A percentile compares a stretch with the other conserved stretches of the same genome.
Conservation (phyloP, 2,888 invertebrate species). For the Lasioglossum lativentre region DNA sequence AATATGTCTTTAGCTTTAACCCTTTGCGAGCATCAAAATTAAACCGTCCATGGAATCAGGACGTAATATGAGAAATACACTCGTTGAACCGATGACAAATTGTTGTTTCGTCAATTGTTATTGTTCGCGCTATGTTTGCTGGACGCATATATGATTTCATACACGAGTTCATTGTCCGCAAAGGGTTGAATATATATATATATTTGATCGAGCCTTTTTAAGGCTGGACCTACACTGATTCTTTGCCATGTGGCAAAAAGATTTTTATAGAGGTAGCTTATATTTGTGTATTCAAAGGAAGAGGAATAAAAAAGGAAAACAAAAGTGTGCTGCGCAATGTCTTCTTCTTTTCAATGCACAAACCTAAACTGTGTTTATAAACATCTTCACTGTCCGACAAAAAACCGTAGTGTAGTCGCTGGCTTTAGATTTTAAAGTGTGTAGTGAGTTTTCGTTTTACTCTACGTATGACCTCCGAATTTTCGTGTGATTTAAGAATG, state of each 20-base stretch:
- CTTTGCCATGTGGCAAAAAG: not conserved
- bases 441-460: conserved; percentile 20
- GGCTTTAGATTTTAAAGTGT: conserved; percentile 26
- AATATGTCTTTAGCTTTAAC: conserved; percentile 13
- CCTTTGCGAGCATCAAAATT: not conserved
- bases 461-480: conserved; percentile 32
- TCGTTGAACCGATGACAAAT: not conserved
- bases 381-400: not conserved
- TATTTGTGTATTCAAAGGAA: not conserved
- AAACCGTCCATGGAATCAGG: not conserved
- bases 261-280: not conserved
- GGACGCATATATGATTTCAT: not conserved
- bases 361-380: not conserved
- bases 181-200: conserved; percentile 5
- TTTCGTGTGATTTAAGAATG: conserved; percentile 50
- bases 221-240: not conserved
- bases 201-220: not conserved
- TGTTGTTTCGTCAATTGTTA: not conserved
- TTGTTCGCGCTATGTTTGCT: not conserved
- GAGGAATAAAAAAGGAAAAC: not conserved
- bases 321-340: not conserved
- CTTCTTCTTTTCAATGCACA: not conserved
- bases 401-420: not conserved
- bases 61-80: not conserved
- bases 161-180: not conserved